phyloP scores from a whole-genome alignment of 2,888 invertebrate genomes.

The Ecdyonurus torrentis region DNA sequence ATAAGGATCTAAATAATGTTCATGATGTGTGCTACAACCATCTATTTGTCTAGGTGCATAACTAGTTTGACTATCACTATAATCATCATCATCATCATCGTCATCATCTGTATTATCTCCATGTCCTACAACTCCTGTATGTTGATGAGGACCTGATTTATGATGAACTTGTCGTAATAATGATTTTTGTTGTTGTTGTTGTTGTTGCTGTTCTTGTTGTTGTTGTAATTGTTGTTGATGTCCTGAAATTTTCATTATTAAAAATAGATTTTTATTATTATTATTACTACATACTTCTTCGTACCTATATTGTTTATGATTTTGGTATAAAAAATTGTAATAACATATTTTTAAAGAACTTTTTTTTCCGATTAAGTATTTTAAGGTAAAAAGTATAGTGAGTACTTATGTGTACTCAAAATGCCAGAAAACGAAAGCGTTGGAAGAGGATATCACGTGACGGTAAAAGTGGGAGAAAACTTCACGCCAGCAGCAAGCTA shows the following conservation, averaged over 20 bases:
- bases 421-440: too few species aligned
- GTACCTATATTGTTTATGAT: too few species aligned
- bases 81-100: background rate
- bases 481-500: too few species aligned
- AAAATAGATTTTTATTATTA: background rate
- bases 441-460: too few species aligned
- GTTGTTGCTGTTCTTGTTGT: background rate
- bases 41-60: background rate
- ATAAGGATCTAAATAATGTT: background rate
- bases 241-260: too few species aligned
- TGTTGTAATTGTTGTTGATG: background rate
- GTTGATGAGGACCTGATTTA: background rate
- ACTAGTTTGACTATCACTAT: background rate
- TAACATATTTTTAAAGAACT: too few species aligned
- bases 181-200: background rate
- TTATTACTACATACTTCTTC: too few species aligned
- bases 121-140: background rate
- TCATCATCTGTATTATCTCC: background rate
- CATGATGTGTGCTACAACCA: slow-evolving; percentile 1
- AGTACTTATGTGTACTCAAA: too few species aligned
- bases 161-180: background rate
- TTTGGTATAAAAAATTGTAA: too few species aligned
- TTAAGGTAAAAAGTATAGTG: too few species aligned
- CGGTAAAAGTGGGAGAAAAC: too few species aligned
- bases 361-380: too few species aligned